These are phyloP conservation scores for Syngnathoides biaculeatus DNA, from an alignment of 2,113 vertebrate species.

Conservation along the genomic window DNA sequence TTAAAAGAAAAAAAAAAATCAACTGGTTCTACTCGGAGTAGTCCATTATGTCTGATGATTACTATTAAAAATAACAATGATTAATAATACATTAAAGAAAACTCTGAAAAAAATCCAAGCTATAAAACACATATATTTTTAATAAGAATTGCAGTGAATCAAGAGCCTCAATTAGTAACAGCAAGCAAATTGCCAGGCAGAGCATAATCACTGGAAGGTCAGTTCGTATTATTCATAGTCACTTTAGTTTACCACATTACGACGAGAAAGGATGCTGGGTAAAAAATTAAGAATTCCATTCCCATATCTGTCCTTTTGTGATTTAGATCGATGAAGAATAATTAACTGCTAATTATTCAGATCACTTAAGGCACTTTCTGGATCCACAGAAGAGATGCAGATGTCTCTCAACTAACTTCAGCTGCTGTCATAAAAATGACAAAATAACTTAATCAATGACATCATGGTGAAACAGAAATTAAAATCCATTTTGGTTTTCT, in stretches of 20 bases:
- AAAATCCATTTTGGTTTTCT: slow-evolving; percentile 60
- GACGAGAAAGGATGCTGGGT: slow-evolving; percentile 93
- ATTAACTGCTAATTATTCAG: slow-evolving; percentile 99
- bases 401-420: slow-evolving; percentile 87
- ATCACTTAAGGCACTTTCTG: slow-evolving; percentile 99
- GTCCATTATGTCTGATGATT: slow-evolving; percentile 70
- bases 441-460: slow-evolving; percentile 93
- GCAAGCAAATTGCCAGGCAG: slow-evolving; percentile 89
- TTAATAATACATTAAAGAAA: slow-evolving; percentile 77
- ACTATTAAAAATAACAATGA: slow-evolving; percentile 66
- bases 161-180: slow-evolving; percentile 91
- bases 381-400: slow-evolving; percentile 90
- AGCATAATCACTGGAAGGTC: slow-evolving; percentile 96
- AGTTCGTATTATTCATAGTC: slow-evolving; percentile 99
- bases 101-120: slow-evolving; percentile 54
- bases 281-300: slow-evolving; percentile 99
- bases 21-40: slow-evolving; percentile 50
- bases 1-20: slow-evolving; percentile 48
- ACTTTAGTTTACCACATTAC: slow-evolving; percentile 98
- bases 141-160: slow-evolving; percentile 86
- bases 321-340: slow-evolving; percentile 99
- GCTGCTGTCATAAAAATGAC: slow-evolving; percentile 91
- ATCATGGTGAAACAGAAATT: slow-evolving; percentile 74
- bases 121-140: slow-evolving; percentile 82
- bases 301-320: slow-evolving; percentile 99